Evolutionary conservation across 1,140 invertebrate species (phyloP).

Genomic region (Polypedilum pembai): DNA sequence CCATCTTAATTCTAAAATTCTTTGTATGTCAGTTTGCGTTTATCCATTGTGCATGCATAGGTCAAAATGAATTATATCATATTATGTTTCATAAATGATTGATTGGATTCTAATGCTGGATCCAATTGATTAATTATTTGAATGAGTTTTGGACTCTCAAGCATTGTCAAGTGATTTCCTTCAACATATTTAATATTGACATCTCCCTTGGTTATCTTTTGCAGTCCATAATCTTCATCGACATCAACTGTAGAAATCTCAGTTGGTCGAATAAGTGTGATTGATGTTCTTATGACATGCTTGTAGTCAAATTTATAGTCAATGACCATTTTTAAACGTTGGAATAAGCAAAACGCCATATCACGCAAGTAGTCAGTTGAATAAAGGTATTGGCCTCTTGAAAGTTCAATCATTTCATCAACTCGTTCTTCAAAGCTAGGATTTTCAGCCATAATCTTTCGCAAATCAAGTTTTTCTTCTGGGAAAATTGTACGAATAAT

Average conservation of each 20-base stretch:
- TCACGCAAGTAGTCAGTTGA: conserved; percentile 45
- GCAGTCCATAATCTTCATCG: conserved; percentile 58
- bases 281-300: conserved; percentile 47
- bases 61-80: background rate
- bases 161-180: conserved; percentile 63
- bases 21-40: too few species aligned
- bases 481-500: conserved; percentile 48
- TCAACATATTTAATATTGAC: conserved; percentile 52
- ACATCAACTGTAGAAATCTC: conserved; percentile 44
- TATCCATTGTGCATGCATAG: background rate
- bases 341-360: conserved; percentile 47
- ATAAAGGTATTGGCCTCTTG: conserved; percentile 43
- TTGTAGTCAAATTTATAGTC: conserved; percentile 45
- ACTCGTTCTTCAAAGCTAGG: conserved; percentile 36
- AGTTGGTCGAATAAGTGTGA: conserved; percentile 56
- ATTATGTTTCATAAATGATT: background rate
- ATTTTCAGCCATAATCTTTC: conserved; percentile 47
- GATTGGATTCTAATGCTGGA: conserved; percentile 37
- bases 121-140: conserved; percentile 52
- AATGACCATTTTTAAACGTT: conserved; percentile 50
- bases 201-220: conserved; percentile 46
- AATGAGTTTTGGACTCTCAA: conserved; percentile 55
- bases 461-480: conserved; percentile 47
- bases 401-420: conserved; percentile 37
- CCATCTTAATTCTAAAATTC: too few species aligned